Evolutionary conservation across 2,888 invertebrate species (phyloP), one percentile per base, ranked within the genome.

Genomic region (Lepidonotus clava): DNA sequence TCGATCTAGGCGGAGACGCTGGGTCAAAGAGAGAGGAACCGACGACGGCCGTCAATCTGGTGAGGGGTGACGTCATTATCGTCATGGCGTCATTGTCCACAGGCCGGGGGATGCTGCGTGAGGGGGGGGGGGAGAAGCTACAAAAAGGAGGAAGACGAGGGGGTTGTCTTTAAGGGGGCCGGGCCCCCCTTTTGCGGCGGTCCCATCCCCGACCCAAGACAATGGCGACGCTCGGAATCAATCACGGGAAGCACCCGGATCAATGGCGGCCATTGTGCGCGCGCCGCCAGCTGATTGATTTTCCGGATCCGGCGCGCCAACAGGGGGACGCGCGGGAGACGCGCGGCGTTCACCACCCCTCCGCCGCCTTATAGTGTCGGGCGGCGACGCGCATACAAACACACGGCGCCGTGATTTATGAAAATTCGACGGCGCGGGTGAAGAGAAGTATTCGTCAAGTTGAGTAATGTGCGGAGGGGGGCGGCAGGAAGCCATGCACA

Each of bases 211-310:
- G 46, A 46, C 18, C 46, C n/a, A n/a, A n/a, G n/a, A n/a, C n/a
- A n/a, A n/a, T 66, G 66, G 24, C 66, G 28, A 8, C 28, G 14
- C 80, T 14, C 41, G 32, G 80, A 80, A 80, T 80, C 80, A 80
- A 80, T 80, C 80, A 80, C 80, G 80, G 80, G 80, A 80, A 41
- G 41, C 80, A 46, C 18, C 41, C 46, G 46, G 80, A 80, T 80
- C 80, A 80, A 80, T 80, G 80, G 80, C 28, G n/a, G 80, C 46
- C 51, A 80, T 80, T 80, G 80, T 80, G 28, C 18, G 28, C n/a
- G n/a, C 24, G 8, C 46, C 18, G 71, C 71, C 36, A 32, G 14
- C 46, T 80, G 80, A 80, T 80, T 80, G 80, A 80, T 80, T 80
- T 80, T 80, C 41, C 51, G 80, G 80, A 80, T 80, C 80, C 80